Evolutionary conservation across 2,113 vertebrate genomes (phyloP).

Genomic region (Gorsachius goisagi): DNA sequence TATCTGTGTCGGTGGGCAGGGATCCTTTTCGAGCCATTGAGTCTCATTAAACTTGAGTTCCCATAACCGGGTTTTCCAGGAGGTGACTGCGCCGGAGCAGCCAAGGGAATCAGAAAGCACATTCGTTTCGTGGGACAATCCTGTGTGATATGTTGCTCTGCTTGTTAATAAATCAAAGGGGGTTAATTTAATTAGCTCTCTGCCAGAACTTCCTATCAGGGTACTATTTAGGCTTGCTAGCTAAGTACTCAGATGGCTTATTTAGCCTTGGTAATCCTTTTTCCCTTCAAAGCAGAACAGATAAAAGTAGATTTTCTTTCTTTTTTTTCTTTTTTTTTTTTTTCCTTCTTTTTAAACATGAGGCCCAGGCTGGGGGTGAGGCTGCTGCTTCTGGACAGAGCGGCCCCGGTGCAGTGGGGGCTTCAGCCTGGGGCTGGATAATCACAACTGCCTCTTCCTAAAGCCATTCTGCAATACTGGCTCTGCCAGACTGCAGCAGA

Average conservation of each 20-base stretch:
- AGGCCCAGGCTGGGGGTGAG: not conserved
- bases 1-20: slow-evolving; percentile 8
- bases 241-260: slow-evolving; percentile 40
- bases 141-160: slow-evolving; percentile 19
- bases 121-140: slow-evolving; percentile 40
- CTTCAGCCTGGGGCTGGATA: not conserved
- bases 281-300: slow-evolving; percentile 35
- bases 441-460: slow-evolving; percentile 6
- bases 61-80: not conserved
- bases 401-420: not conserved
- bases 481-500: not conserved
- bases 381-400: not conserved
- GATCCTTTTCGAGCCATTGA: not conserved
- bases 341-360: not conserved
- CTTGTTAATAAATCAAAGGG: slow-evolving; percentile 66
- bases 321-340: not conserved
- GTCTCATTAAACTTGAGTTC: not conserved
- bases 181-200: slow-evolving; percentile 67
- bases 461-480: not conserved
- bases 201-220: slow-evolving; percentile 60
- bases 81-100: not conserved
- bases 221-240: slow-evolving; percentile 8
- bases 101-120: not conserved
- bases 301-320: not conserved
- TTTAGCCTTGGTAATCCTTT: slow-evolving; percentile 51